These are phyloP conservation scores for Octonoba sinensis DNA, from an alignment of 2,888 invertebrate species.

Conservation along the genomic window DNA sequence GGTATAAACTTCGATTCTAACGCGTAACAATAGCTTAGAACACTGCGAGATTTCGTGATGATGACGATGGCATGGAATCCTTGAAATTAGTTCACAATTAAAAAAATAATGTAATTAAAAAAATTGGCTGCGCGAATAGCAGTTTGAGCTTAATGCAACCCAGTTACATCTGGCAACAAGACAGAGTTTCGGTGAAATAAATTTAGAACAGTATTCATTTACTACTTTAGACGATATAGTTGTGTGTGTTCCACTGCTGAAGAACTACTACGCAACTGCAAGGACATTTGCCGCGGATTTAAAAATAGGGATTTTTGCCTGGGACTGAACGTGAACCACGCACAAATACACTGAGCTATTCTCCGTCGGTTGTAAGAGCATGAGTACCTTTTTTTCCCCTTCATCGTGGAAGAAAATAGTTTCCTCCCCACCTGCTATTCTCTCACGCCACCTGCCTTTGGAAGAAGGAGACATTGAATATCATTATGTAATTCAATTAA, in stretches of 20 bases:
- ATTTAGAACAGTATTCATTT: constrained; percentile 63
- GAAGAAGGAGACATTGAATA: too few species aligned
- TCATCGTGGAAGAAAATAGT: constrained; percentile 9
- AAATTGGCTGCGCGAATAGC: background rate
- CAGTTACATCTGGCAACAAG: constrained; percentile 42
- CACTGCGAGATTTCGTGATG: background rate
- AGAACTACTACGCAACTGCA: constrained; percentile 43
- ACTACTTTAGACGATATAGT: constrained; percentile 27
- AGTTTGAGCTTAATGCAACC: constrained; percentile 36
- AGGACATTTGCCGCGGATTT: constrained; percentile 32
- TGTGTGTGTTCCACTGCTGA: constrained; percentile 1
- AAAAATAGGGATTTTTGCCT: constrained; percentile 41
- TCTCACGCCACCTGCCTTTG: constrained; percentile 32
- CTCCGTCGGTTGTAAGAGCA: background rate
- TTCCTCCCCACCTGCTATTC: constrained; percentile 28
- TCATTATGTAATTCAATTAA: too few species aligned
- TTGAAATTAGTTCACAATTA: constrained; percentile 45
- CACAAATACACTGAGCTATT: background rate
- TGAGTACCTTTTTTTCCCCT: constrained; percentile 1
- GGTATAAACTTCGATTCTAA: background rate
- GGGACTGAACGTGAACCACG: constrained; percentile 9
- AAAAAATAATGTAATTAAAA: constrained; percentile 10
- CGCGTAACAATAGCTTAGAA: background rate
- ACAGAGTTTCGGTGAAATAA: constrained; percentile 34
- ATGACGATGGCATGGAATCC: constrained; percentile 28